Evolutionary conservation across 1,140 invertebrate genomes (phyloP), one percentile per base, ranked within the genome.

Genomic region (Thalassaphorura encarpata): DNA sequence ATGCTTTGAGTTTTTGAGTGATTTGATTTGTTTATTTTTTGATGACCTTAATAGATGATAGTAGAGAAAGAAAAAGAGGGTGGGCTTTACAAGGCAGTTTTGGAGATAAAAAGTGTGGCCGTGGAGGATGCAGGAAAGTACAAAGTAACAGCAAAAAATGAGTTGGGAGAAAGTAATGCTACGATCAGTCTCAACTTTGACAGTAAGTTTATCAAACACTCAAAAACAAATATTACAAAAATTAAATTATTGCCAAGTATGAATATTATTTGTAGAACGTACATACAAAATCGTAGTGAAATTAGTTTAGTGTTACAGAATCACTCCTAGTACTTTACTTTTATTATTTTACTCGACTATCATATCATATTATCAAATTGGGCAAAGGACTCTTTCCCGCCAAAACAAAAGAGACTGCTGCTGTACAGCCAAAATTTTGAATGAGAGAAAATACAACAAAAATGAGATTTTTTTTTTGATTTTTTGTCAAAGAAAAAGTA

Each of bases 121-220:
- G 88, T 94, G 68, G 89, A 94, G 79, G 91, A 96, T 80, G 90
- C 90, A 75, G 91, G 90, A 67, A 95, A 95, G 80, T 95, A 95
- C 74, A 88, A 91, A 78, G 89, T 94, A 66, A 92, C 87, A 63
- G 90, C 90, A 66, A 94, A 94, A 74, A 95, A 95, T 76, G 89
- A 94, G 73, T 81, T 95, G 62, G 91, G 91, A 69, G 91, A 95
- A 76, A 92, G 88, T 69, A 94, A 94, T 72, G 91, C 91, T 33
- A 91, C 89, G 33, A 95, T 95, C 73, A 94, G 88, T 73, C 81
- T 95, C 51, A 95, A 95, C 76, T 95, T 95, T 78, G 92, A 97
- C 80, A 93, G 91, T 94, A 83, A 92, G 89, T 89, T 68, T 36
- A n/a, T n/a, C n/a, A n/a, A n/a, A n/a, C n/a, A n/a, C n/a, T n/a